Evolutionary conservation across 2,888 invertebrate species (phyloP), one percentile per base, ranked within the genome.

Genomic region (Clusia tigrina): DNA sequence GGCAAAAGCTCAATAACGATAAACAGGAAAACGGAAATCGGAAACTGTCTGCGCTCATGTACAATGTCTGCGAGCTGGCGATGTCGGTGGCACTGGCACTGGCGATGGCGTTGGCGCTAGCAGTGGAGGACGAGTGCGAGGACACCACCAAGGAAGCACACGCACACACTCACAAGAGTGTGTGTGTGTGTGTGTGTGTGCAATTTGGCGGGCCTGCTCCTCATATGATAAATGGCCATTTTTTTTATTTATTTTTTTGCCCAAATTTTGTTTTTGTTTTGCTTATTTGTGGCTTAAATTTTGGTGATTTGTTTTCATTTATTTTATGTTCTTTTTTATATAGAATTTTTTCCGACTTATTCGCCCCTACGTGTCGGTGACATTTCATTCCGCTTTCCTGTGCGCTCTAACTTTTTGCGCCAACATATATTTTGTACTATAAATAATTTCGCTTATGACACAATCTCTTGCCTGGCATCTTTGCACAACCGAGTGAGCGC

Each of bases 1-100:
- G n/a, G 37, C 10, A 52, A 72, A 71, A 75, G 74, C 73, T 72
- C 78, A 77, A 78, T 77, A 77, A 72, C 78, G 78, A 77, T 74
- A 78, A 78, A 78, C 78, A 78, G 78, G 77, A 78, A 78, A 77
- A 74, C 76, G 77, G 78, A 78, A 78, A 78, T 77, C 78, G 78
- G 76, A 78, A 75, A 22, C 48, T 18, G 48, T 22, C 18, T 18
- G 22, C 48, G 48, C 68, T 67, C 42, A 37, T 55, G 38, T 32
- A 22, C 32, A 32, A 32, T 32, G 48, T 48, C 2, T 48, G 15
- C 48, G 6, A 12, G 6, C n/a, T 17, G 42, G 48, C 20, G 10
- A 3, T 42, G 42, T 42, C 32, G 10, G 42, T 15, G 3, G 15
- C 42, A n/a, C n/a, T n/a, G n/a, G n/a, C 32, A 57, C 26, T 53